A percentile compares a stretch with the other conserved stretches of the same genome.
phyloP scores from a whole-genome alignment of 1,140 invertebrate genomes.

The Chionoecetes opilio region DNA sequence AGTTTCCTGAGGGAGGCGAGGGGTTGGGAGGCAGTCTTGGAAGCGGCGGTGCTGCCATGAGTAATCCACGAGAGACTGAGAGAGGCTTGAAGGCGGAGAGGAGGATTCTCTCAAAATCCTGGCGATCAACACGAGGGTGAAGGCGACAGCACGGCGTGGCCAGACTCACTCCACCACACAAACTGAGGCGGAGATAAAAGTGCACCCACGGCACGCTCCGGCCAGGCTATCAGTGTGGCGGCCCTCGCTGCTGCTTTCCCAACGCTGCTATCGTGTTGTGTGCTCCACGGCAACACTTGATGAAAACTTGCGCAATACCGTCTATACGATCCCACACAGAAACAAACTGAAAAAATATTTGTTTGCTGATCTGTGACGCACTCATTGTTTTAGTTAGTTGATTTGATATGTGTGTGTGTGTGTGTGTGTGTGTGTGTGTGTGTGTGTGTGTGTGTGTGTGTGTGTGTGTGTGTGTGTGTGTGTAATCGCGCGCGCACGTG shows the following conservation, averaged over 20 bases:
- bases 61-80: not conserved
- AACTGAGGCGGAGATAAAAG: conserved; percentile 6
- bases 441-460: conserved; percentile 51
- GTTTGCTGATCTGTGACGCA: not conserved
- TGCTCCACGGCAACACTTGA: not conserved
- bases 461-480: conserved; percentile 58
- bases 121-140: not conserved
- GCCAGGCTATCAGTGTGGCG: not conserved
- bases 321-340: not conserved
- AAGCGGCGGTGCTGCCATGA: not conserved
- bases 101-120: not conserved
- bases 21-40: not conserved
- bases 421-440: conserved; percentile 55
- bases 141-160: not conserved
- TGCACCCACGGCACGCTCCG: not conserved
- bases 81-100: not conserved
- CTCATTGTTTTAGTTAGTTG: not conserved
- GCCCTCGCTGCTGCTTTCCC: not conserved
- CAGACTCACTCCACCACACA: not conserved
- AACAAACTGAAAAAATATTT: not conserved
- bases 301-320: not conserved
- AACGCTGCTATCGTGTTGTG: not conserved
- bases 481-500: not conserved
- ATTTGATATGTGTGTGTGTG: not conserved
- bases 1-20: not conserved